phyloP scores from a whole-genome alignment of 2,888 invertebrate species.

The Volucella inanis region DNA sequence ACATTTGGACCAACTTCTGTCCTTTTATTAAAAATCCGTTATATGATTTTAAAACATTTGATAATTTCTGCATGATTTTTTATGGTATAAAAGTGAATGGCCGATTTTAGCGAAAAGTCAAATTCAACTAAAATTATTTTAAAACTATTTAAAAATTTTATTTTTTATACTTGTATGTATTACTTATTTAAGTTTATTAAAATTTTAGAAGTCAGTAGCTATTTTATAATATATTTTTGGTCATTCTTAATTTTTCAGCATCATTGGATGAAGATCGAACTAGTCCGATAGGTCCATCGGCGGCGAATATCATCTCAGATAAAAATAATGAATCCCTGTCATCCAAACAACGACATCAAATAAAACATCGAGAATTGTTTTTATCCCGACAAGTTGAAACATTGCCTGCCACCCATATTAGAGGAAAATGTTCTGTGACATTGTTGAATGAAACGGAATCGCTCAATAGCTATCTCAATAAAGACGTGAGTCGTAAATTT shows the following conservation, averaged over 20 bases:
- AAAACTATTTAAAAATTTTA: neutral
- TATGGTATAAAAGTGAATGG: too few relatives aligned
- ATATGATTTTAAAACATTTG: too few relatives aligned
- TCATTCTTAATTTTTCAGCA: constrained; percentile 82
- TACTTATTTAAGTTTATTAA: neutral
- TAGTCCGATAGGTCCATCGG: constrained; percentile 81
- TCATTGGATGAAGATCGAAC: constrained; percentile 87
- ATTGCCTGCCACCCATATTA: constrained; percentile 98
- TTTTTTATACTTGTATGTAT: neutral
- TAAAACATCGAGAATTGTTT: constrained; percentile 99
- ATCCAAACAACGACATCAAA: constrained; percentile 95
- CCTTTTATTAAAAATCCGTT: too few relatives aligned
- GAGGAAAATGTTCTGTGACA: constrained; percentile 99
- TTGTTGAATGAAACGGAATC: constrained; percentile 99
- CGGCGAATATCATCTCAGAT: constrained; percentile 78
- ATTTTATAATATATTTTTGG: neutral
- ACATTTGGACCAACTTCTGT: too few relatives aligned
- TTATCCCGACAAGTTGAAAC: constrained; percentile 98
- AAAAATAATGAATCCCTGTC: constrained; percentile 86
- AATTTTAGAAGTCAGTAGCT: neutral
- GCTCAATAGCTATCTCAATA: constrained; percentile 96
- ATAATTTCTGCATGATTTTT: too few relatives aligned
- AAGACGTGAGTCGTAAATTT: constrained; percentile 89
- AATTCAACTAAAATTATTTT: too few relatives aligned
- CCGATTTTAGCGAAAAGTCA: too few relatives aligned